Conservation (phyloP, 1,140 invertebrate species). For the Drosophila bocki region DNA sequence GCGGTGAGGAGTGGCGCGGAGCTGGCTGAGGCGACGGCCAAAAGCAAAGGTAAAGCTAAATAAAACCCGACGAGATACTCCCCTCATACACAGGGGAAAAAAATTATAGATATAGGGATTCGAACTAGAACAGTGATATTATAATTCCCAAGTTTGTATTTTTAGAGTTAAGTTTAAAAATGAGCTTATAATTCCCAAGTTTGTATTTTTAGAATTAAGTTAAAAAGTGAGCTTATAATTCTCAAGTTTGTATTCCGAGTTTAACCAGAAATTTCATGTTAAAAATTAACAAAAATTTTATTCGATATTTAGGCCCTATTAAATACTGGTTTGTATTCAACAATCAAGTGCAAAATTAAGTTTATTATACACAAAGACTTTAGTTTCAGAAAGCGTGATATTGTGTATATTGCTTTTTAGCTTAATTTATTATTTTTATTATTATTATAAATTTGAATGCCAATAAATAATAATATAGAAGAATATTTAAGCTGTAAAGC, state of each 20-base stretch:
- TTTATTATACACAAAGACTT: background rate
- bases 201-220: background rate
- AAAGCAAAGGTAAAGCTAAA: constrained; percentile 52
- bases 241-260: background rate
- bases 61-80: constrained; percentile 53
- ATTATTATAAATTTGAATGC: background rate
- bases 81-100: constrained; percentile 30
- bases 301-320: background rate
- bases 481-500: no score
- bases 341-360: background rate
- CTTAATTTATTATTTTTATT: background rate
- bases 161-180: background rate
- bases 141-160: background rate
- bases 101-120: background rate
- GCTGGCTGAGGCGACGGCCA: constrained; percentile 22
- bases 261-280: background rate
- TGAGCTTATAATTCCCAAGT: background rate
- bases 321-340: background rate
- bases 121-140: background rate
- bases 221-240: no score
- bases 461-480: background rate
- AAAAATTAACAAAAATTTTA: background rate
- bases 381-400: background rate
- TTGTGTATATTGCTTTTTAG: background rate
- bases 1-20: constrained; percentile 16